phyloP scores from a whole-genome alignment of 2,888 invertebrate species.

The Marronus borbonicus region DNA sequence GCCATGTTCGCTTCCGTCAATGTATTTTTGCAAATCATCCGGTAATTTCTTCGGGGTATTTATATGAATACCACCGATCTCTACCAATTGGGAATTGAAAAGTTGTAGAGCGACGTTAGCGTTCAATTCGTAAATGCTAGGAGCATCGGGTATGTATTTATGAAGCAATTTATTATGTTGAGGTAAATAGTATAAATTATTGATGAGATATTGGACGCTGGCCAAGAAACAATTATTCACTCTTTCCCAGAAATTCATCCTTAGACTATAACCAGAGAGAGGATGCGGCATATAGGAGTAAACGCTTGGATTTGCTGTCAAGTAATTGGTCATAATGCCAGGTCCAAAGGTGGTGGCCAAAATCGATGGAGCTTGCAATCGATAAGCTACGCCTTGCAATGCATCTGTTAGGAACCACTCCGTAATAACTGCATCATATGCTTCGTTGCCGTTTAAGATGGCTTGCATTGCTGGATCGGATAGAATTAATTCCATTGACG shows the following conservation, averaged over 20 bases:
- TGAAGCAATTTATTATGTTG: slow-evolving; percentile 59
- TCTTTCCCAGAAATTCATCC: slow-evolving; percentile 73
- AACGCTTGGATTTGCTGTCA: slow-evolving; percentile 70
- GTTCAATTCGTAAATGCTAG: slow-evolving; percentile 58
- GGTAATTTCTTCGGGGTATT: slow-evolving; percentile 59
- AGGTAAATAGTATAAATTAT: slow-evolving; percentile 60
- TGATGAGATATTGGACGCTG: slow-evolving; percentile 59
- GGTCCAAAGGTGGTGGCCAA: slow-evolving; percentile 67
- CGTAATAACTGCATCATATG: slow-evolving; percentile 65
- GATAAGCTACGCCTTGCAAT: slow-evolving; percentile 64
- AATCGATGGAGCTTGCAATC: slow-evolving; percentile 64
- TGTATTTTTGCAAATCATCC: slow-evolving; percentile 71
- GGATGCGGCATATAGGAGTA: slow-evolving; percentile 71
- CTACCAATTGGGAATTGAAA: slow-evolving; percentile 71
- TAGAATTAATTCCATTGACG: slow-evolving; percentile 18
- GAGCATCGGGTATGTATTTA: slow-evolving; percentile 61
- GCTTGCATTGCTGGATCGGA: slow-evolving; percentile 56
- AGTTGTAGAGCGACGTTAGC: slow-evolving; percentile 61
- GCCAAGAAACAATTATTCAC: slow-evolving; percentile 70
- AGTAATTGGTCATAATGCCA: slow-evolving; percentile 68
- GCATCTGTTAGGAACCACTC: slow-evolving; percentile 72
- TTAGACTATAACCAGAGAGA: slow-evolving; percentile 65
- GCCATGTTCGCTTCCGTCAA: slow-evolving; percentile 73
- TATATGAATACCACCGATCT: slow-evolving; percentile 74
- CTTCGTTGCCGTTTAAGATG: slow-evolving; percentile 63